A percentile compares a stretch with the other conserved stretches of the same genome.
These are phyloP conservation scores for Odontophorus gujanensis DNA, from an alignment of 2,113 vertebrate genomes.

Conservation along the genomic window DNA sequence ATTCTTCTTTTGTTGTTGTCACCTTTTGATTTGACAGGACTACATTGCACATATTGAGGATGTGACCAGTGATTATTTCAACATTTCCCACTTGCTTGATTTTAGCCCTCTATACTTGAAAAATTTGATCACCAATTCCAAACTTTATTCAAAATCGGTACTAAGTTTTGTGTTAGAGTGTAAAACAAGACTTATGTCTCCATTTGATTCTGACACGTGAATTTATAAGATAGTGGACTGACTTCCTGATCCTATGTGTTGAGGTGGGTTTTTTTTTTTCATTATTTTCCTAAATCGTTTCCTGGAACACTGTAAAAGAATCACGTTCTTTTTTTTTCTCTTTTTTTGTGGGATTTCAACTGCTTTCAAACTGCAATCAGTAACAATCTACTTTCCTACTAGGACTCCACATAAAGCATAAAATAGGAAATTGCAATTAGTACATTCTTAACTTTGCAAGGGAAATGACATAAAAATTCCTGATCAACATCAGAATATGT, in stretches of 20 bases:
- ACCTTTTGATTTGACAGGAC: background rate
- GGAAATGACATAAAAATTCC: background rate
- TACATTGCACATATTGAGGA: background rate
- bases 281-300: background rate
- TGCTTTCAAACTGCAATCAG: background rate
- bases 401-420: background rate
- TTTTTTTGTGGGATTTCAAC: background rate
- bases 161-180: background rate
- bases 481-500: background rate
- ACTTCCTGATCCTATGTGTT: background rate
- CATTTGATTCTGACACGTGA: background rate
- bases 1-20: slow-evolving; percentile 13
- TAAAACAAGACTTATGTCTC: slow-evolving; percentile 1
- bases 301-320: background rate
- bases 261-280: background rate
- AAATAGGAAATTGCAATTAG: background rate
- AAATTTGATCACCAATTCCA: background rate
- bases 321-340: background rate
- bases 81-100: background rate
- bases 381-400: background rate
- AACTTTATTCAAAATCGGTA: background rate
- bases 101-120: background rate
- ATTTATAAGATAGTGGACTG: background rate
- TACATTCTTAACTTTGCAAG: background rate
- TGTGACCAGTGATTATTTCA: background rate